Conservation (phyloP, 2,113 vertebrate species). For the Chaetops frenatus region DNA sequence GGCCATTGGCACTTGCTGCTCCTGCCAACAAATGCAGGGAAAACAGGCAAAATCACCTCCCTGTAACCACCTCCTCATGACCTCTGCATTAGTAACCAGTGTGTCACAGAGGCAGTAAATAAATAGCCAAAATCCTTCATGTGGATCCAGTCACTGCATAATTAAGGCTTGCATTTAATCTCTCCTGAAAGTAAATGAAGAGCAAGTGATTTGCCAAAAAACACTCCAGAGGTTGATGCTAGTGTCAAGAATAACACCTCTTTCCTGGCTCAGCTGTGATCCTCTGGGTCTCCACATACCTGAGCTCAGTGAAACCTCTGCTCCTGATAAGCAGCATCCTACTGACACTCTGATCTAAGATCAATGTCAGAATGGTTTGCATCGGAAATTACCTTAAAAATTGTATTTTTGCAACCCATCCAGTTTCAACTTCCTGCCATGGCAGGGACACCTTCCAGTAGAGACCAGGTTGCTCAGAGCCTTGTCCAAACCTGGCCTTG, state of each 20-base stretch:
- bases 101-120: background rate
- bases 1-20: fast-evolving
- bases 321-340: background rate
- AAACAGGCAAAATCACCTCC: background rate
- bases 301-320: background rate
- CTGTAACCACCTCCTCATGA: background rate
- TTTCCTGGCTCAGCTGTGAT: background rate
- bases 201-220: background rate
- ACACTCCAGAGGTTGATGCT: too few species aligned
- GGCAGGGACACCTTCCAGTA: background rate
- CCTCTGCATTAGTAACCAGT: background rate
- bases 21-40: background rate
- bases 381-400: background rate
- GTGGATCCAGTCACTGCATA: background rate
- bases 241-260: background rate
- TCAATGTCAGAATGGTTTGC: background rate
- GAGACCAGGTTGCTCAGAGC: background rate
- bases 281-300: background rate
- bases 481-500: background rate
- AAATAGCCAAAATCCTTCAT: background rate
- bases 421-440: background rate
- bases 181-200: background rate
- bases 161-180: background rate
- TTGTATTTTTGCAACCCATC: background rate
- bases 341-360: background rate